These are phyloP conservation scores for Vollenhovia emeryi DNA, from an alignment of 1,140 invertebrate genomes.

Conservation along the genomic window DNA sequence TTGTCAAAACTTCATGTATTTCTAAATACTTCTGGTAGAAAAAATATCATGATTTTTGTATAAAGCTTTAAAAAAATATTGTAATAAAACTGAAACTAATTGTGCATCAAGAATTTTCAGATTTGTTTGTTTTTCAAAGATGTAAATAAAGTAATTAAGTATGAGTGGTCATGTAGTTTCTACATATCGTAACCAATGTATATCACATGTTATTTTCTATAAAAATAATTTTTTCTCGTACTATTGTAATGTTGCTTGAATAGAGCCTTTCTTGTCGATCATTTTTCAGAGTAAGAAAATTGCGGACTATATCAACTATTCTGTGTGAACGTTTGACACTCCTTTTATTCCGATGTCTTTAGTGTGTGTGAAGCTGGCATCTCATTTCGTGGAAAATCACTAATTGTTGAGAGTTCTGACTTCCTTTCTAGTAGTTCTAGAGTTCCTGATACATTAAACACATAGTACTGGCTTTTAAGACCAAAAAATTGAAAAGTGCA, in stretches of 20 bases:
- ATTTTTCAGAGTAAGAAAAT: slow-evolving; percentile 8
- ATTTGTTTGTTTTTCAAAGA: background rate
- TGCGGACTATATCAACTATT: background rate
- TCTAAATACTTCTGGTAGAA: background rate
- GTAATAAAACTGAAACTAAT: slow-evolving; percentile 11
- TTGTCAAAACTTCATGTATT: background rate
- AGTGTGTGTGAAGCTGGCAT: too few relatives aligned
- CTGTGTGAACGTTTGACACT: too few relatives aligned
- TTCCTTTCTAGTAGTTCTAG: too few relatives aligned
- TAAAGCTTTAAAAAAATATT: background rate
- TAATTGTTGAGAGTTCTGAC: too few relatives aligned
- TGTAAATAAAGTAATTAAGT: background rate
- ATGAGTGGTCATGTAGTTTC: too few relatives aligned
- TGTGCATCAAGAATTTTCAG: background rate
- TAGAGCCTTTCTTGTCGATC: background rate
- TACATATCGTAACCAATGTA: background rate
- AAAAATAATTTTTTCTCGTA: background rate
- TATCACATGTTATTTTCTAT: background rate
- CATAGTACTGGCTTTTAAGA: too few relatives aligned
- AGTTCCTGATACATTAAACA: too few relatives aligned
- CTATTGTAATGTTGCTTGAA: background rate
- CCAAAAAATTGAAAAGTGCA: too few relatives aligned
- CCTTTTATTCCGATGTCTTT: too few relatives aligned
- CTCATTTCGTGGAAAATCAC: too few relatives aligned
- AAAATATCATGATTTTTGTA: background rate